Conservation (phyloP, 1,140 invertebrate genomes). For the Diprion similis region DNA sequence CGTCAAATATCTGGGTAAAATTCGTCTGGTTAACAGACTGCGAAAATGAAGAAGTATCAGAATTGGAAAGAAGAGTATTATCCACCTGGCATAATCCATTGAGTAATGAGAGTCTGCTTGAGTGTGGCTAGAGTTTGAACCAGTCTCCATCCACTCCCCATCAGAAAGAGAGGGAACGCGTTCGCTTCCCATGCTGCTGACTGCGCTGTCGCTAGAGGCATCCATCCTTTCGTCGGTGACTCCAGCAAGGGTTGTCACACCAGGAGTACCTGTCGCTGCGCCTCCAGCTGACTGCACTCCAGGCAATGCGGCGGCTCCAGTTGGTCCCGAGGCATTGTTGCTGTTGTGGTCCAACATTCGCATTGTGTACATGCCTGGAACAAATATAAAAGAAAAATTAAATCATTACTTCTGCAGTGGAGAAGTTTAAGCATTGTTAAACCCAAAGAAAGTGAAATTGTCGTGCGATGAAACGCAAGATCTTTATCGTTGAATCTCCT, state of each 20-base stretch:
- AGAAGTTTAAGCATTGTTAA: too few relatives aligned
- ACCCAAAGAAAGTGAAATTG: too few relatives aligned
- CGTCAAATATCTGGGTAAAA: too few relatives aligned
- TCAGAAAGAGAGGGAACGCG: constrained; percentile 86
- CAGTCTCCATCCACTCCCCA: constrained; percentile 87
- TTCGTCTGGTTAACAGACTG: too few relatives aligned
- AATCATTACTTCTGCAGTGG: too few relatives aligned
- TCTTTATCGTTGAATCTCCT: too few relatives aligned
- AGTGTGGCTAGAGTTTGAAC: constrained; percentile 81
- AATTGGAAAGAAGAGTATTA: neutral
- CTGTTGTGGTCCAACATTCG: constrained; percentile 75
- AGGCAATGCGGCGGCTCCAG: constrained; percentile 49
- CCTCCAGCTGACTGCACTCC: constrained; percentile 48
- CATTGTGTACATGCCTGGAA: constrained; percentile 85
- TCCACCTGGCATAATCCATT: constrained; percentile 60
- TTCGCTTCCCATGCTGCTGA: constrained; percentile 91
- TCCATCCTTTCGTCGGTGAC: constrained; percentile 73
- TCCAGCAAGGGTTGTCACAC: constrained; percentile 32
- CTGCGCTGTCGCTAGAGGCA: constrained; percentile 85
- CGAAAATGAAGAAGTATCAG: too few relatives aligned
- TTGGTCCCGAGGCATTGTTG: constrained; percentile 60
- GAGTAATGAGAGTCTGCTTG: constrained; percentile 66
- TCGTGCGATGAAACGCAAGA: too few relatives aligned
- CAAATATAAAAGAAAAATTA: constrained; percentile 32
- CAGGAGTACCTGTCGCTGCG: constrained; percentile 39